Percentiles rank a stretch among this genome's conserved stretches.
phyloP scores from a whole-genome alignment of 2,797 vertebrate genomes.

The Schizothorax lantsangensis region DNA sequence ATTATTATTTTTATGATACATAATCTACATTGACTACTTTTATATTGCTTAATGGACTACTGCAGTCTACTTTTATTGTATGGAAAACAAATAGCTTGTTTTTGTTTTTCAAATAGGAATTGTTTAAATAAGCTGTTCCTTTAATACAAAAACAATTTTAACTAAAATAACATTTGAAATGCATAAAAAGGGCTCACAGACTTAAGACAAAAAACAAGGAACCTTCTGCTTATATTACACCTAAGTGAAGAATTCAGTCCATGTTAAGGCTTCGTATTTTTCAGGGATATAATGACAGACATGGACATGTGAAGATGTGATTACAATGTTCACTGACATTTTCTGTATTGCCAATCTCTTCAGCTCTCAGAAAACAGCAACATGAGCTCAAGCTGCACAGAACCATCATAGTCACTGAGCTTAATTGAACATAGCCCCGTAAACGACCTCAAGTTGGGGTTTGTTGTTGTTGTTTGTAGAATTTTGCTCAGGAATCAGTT shows the following conservation, averaged over 20 bases:
- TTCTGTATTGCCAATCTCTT: slow-evolving; percentile 50
- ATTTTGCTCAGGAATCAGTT: slow-evolving; percentile 1
- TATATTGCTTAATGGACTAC: not conserved
- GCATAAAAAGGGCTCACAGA: not conserved
- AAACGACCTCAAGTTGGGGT: slow-evolving; percentile 34
- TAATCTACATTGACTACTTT: not conserved
- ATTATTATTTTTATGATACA: not conserved
- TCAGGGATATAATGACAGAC: slow-evolving; percentile 69
- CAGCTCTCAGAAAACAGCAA: slow-evolving; percentile 25
- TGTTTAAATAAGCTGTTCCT: not conserved
- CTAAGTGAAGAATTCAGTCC: not conserved
- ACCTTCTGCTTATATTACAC: not conserved
- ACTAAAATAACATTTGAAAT: not conserved
- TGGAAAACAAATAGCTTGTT: too few species aligned
- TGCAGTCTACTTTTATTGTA: not conserved
- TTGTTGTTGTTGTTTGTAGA: slow-evolving; percentile 22
- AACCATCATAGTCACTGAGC: not conserved
- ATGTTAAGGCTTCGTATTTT: slow-evolving; percentile 64
- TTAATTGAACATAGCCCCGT: slow-evolving; percentile 20
- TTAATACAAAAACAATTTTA: not conserved
- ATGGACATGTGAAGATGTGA: slow-evolving; percentile 58
- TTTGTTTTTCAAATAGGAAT: not conserved
- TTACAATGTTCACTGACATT: slow-evolving; percentile 71
- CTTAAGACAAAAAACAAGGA: not conserved
- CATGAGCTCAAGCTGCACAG: slow-evolving; percentile 28